Evolutionary conservation across 2,888 invertebrate genomes (phyloP), one percentile per base, ranked within the genome.

Genomic region (Polyploca ridens): DNA sequence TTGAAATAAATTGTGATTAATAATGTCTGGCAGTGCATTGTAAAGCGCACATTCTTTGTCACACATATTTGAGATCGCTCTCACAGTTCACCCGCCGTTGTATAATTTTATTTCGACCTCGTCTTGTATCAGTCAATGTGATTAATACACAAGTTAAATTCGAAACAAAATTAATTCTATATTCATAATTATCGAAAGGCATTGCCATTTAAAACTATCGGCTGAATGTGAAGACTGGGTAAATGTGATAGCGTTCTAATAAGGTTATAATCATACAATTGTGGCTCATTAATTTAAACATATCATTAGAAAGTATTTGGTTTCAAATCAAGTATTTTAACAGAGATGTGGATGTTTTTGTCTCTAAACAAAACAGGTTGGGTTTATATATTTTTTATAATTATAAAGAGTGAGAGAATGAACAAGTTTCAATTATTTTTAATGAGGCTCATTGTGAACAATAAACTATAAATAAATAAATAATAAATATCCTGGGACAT

Each of bases 281-380:
- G 27, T 19, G 27, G 19, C 38, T 44, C 13, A 41, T 61, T 10
- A 41, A 19, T 14, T 19, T 41, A 60, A 38, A 60, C 41, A 19
- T 60, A 41, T 19, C 60, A 41, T 19, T 60, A 19, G n/a, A n/a
- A n/a, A n/a, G 60, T 41, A 60, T 38, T 10, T n/a, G 74, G 27
- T 27, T 1, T 27, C 27, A 27, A 27, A 27, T 27, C 27, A 27
- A 27, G 2, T 27, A 27, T 27, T 27, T 27, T 27, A 1, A 27
- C 27, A 81, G 78, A 82, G 82, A 82, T 76, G 63, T 81, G 82
- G 82, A 83, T 85, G 82, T 84, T 85, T 83, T 71, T 78, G 77
- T 81, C 75, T 76, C 77, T 69, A 72, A 66, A 65, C 63, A 64
- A 69, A 59, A 60, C 16, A 62, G 27, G 27, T 44, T 70, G 58